Percentiles rank a stretch among this genome's conserved stretches.
Conservation (phyloP, 2,113 vertebrate species). For the Burhinus bistriatus region DNA sequence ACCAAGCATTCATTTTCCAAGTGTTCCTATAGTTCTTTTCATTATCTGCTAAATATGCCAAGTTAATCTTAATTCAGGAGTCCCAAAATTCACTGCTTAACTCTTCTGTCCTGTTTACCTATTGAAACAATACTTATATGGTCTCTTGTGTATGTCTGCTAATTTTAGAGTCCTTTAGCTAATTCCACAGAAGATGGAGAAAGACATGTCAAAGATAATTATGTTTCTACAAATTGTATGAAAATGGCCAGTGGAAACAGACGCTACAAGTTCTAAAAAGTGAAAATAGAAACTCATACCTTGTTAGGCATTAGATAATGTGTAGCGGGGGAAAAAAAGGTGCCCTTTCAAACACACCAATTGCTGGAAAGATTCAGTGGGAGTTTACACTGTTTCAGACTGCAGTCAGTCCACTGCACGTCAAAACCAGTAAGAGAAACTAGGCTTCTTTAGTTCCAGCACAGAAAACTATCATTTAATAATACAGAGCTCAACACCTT, state of each 20-base stretch:
- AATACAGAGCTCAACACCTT: neutral
- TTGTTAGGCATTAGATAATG: neutral
- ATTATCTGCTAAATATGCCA: neutral
- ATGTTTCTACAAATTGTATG: neutral
- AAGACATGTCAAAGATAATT: neutral
- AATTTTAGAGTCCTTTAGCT: neutral
- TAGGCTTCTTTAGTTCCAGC: neutral
- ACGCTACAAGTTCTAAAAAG: neutral
- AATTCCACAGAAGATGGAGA: neutral
- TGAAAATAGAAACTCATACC: neutral
- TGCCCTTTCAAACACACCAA: fast-evolving
- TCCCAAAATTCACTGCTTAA: neutral
- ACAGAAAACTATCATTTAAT: neutral
- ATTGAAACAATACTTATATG: neutral
- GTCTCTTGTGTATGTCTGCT: neutral
- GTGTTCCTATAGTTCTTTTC: neutral
- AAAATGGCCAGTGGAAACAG: neutral
- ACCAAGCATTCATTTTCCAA: neutral
- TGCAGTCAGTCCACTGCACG: neutral
- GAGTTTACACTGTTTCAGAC: neutral
- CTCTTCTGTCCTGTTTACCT: neutral
- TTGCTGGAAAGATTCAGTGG: neutral
- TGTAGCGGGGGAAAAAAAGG: neutral
- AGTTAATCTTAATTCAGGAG: neutral
- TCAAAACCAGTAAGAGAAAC: neutral